A percentile compares a stretch with the other conserved stretches of the same genome.
phyloP scores from a whole-genome alignment of 2,113 vertebrate species.

The Salvator merianae region DNA sequence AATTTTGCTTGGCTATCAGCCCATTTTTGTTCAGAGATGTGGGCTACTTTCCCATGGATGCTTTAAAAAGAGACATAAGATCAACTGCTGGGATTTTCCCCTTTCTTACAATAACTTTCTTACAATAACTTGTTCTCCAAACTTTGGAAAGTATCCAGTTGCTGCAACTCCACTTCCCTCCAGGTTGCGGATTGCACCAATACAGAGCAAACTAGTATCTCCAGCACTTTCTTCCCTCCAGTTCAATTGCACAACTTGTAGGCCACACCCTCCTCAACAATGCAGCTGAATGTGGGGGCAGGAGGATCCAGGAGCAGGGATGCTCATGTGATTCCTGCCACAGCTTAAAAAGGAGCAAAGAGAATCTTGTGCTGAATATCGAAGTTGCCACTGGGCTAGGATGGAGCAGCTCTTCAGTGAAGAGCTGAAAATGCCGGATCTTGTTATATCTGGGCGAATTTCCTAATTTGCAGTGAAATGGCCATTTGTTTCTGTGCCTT shows the following conservation, averaged over 20 bases:
- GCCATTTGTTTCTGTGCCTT: neutral
- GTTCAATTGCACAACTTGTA: constrained; percentile 13
- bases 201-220: too few species aligned
- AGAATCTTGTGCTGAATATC: neutral
- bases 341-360: neutral
- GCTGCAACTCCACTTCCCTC: neutral
- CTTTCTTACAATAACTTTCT: neutral
- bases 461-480: constrained; percentile 12
- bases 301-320: neutral
- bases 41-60: neutral
- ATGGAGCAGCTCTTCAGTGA: neutral
- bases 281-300: neutral
- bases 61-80: neutral
- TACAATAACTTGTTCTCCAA: neutral
- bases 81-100: neutral
- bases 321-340: too few species aligned
- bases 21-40: neutral
- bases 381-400: neutral
- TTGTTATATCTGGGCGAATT: neutral
- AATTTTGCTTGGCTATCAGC: neutral
- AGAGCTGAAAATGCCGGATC: neutral
- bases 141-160: neutral
- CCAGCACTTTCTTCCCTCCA: neutral
- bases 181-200: constrained; percentile 8
- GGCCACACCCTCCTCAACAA: constrained; percentile 24